These are phyloP conservation scores for Gnathonemus longibarbis DNA, from an alignment of 2,113 vertebrate genomes.

Conservation along the genomic window DNA sequence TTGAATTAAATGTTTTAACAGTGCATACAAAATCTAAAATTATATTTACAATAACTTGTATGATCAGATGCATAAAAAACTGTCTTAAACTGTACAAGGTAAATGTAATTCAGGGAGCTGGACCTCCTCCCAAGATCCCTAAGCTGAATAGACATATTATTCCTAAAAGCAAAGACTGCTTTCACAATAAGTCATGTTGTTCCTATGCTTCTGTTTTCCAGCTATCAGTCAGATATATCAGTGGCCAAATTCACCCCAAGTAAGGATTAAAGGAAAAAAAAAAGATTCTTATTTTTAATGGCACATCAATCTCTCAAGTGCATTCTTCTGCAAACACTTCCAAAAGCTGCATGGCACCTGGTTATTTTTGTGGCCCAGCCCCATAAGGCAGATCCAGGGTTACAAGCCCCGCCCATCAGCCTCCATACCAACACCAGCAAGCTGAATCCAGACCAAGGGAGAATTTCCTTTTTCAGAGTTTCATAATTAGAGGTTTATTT, in stretches of 20 bases:
- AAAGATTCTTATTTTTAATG: not conserved
- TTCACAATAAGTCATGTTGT: not conserved
- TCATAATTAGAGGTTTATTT: conserved; percentile 10
- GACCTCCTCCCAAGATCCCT: not conserved
- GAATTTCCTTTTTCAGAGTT: not conserved
- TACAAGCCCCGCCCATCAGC: not conserved
- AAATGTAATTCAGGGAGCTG: not conserved
- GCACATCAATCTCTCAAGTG: not conserved
- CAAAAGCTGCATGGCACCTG: not conserved
- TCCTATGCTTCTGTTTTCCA: not conserved
- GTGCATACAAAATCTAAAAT: not conserved
- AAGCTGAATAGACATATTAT: not conserved
- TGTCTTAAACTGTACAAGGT: not conserved
- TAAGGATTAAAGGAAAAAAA: not conserved
- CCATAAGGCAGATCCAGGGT: not conserved
- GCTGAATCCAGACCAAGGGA: not conserved
- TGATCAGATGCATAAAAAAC: not conserved
- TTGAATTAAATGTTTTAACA: not conserved
- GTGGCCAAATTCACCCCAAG: not conserved
- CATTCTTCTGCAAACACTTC: not conserved
- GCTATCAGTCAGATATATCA: not conserved
- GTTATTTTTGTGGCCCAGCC: not conserved
- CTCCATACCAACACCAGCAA: not conserved
- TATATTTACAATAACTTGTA: not conserved
- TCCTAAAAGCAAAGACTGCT: not conserved